Base-by-base conservation (phyloP, 2,113 vertebrate species). In the Entosphenus tridentatus region DNA sequence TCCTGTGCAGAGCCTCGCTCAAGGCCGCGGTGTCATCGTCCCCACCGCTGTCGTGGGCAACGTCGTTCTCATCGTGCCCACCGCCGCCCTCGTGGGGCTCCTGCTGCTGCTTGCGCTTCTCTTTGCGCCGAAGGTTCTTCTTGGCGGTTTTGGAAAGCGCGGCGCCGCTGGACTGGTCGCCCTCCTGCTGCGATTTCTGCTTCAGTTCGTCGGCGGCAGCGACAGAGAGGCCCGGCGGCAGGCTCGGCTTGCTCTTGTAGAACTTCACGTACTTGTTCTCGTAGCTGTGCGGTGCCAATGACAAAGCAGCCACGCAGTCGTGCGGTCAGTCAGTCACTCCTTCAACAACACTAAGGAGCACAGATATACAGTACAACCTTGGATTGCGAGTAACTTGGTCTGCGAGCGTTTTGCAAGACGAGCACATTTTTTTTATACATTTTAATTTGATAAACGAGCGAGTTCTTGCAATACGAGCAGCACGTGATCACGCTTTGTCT, bases 221-320 rank as follows among this genome's bases (percentile, higher is more conserved):
- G 0, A 74, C 80, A 73, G 70, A 87, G 77, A 95, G 76, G 16
- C 90, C 90, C 0, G 90, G 90, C 0, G 90, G 90, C 57, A 96
- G 80, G 58, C 90, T 88, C 0, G 90, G 87, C 79, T 96, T 96
- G 77, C 86, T 86, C 77, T 87, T 88, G 76, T 95, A 95, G 74
- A 96, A 96, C 78, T 96, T 96, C 16, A 96, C 90, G 68, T 84
- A 96, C 71, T 96, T 96, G 77, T 95, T 96, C 79, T 96, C 90
- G 71, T 96, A 96, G 39, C 90, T 96, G 77, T 57, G 72, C 55
- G 13, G 70, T 69, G 73, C 11, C 21, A 76, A 62, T 74, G 68
- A 12, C 74, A 16, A 72, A 57, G 74, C 16, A 71, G 12, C 70
- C 14, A 71, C 56, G 55, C 14, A 55, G 39, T 39, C 39, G 39